Conservation (phyloP, 2,113 vertebrate genomes). For the Oncorhynchus clarkii region DNA sequence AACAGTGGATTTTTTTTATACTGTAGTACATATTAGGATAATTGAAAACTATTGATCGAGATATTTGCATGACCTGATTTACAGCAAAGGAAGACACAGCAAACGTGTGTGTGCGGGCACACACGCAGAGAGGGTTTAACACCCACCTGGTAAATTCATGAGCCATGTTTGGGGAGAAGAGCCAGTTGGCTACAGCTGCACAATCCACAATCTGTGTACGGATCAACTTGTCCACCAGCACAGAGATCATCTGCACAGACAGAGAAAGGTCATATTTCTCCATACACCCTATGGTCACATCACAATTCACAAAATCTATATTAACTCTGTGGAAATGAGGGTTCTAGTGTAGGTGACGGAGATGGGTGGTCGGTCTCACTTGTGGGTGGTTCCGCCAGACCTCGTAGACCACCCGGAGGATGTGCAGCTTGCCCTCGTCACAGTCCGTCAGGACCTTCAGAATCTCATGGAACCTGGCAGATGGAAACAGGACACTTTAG, state of each 20-base stretch:
- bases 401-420: conserved; percentile 91
- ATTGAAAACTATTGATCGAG: background rate
- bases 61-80: too few relatives aligned
- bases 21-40: too few relatives aligned
- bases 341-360: background rate
- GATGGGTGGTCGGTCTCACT: conserved; percentile 66
- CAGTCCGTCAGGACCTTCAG: conserved; percentile 89
- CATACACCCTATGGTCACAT: too few relatives aligned
- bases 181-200: conserved; percentile 97
- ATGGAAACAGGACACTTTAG: background rate
- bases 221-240: conserved; percentile 96
- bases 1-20: too few relatives aligned
- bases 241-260: conserved; percentile 85
- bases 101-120: background rate
- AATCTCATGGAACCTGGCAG: conserved; percentile 92
- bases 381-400: conserved; percentile 95
- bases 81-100: too few relatives aligned
- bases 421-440: conserved; percentile 95
- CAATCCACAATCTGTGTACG: conserved; percentile 97
- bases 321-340: background rate
- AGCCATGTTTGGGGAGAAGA: conserved; percentile 94
- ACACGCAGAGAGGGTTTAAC: too few relatives aligned
- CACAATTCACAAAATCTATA: background rate
- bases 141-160: conserved; percentile 92
- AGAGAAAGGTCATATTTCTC: background rate